Evolutionary conservation across 2,888 invertebrate genomes (phyloP).

Genomic region (Phymatocera aterrima): DNA sequence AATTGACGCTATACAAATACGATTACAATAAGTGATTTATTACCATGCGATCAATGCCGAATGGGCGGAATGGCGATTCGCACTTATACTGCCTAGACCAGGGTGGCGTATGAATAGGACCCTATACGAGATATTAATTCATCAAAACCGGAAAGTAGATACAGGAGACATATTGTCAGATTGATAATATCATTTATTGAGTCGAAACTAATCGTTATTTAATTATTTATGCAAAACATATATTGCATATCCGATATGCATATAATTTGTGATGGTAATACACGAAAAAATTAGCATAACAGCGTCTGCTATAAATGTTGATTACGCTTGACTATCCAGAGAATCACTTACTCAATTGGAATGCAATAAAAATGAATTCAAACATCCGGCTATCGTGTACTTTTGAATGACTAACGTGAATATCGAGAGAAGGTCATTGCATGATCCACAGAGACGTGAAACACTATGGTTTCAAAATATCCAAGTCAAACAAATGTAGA

Average conservation of each 20-base stretch:
- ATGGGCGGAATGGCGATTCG: not conserved
- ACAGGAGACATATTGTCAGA: not conserved
- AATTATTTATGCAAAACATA: not conserved
- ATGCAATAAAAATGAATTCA: not conserved
- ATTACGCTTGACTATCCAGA: not conserved
- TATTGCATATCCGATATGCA: not conserved
- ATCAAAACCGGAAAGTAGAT: not conserved
- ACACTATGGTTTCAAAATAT: too few species aligned
- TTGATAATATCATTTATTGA: conserved; percentile 8
- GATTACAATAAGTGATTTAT: conserved; percentile 8
- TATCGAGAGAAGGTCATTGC: not conserved
- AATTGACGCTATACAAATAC: not conserved
- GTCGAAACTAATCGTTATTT: not conserved
- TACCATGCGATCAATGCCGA: not conserved
- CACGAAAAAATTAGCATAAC: not conserved
- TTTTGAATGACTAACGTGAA: not conserved
- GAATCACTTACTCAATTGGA: not conserved
- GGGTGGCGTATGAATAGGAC: not conserved
- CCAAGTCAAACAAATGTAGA: not conserved
- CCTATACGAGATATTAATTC: not conserved
- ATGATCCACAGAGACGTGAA: too few species aligned
- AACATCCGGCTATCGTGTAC: not conserved
- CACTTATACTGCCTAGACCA: not conserved
- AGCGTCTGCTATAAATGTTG: not conserved
- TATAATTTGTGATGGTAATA: not conserved